Evolutionary conservation across 2,113 vertebrate species (phyloP).

Genomic region (Dasyprocta punctata): DNA sequence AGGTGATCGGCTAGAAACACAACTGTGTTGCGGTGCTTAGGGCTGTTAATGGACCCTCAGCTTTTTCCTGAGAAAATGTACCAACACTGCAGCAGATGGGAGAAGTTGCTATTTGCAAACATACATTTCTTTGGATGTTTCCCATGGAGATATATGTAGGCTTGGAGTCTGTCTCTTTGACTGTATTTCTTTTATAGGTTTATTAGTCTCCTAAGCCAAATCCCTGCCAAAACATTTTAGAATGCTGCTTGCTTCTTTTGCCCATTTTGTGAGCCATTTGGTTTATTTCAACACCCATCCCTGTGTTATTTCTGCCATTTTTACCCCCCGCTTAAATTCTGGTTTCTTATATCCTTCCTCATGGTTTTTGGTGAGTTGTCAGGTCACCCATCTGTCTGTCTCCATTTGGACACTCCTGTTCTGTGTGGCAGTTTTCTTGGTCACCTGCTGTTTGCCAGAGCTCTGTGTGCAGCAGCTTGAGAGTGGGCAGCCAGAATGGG

Average conservation of each 20-base stretch:
- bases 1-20: background rate
- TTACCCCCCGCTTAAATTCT: background rate
- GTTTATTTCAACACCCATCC: background rate
- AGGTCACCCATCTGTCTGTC: background rate
- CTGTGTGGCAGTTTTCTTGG: background rate
- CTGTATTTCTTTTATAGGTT: conserved; percentile 55
- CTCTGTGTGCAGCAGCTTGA: background rate
- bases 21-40: background rate
- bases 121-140: conserved; percentile 69
- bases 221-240: conserved; percentile 45
- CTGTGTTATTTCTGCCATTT: background rate
- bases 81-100: conserved; percentile 66
- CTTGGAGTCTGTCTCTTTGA: conserved; percentile 69
- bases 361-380: background rate
- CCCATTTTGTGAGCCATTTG: background rate
- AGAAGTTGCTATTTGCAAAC: conserved; percentile 77
- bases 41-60: conserved; percentile 32
- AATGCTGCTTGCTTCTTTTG: background rate
- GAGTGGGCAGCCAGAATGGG: background rate
- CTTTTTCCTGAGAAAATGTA: conserved; percentile 45
- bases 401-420: background rate
- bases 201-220: conserved; percentile 61
- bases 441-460: background rate
- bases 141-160: conserved; percentile 75
- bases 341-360: background rate